Evolutionary conservation across 1,140 invertebrate species (phyloP).

Genomic region (Apis florea): DNA sequence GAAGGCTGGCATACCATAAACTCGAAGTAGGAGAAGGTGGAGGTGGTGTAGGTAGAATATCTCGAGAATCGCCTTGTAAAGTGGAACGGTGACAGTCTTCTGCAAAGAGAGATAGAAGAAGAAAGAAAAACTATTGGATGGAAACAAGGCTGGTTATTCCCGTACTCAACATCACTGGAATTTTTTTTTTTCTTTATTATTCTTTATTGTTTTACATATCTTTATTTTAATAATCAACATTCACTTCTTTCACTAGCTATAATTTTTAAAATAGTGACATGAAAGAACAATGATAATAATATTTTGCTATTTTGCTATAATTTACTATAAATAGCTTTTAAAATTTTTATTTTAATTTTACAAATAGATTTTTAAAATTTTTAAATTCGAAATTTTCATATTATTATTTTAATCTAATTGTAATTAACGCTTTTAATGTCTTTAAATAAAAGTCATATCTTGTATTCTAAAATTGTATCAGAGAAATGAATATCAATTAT

Average conservation of each 20-base stretch:
- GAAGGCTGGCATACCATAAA: slow-evolving; percentile 61
- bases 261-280: background rate
- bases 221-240: too few relatives aligned
- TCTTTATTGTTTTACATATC: too few relatives aligned
- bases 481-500: slow-evolving; percentile 18
- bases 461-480: background rate
- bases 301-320: too few relatives aligned
- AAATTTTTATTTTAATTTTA: background rate
- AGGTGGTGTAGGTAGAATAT: slow-evolving; percentile 67
- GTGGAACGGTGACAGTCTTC: slow-evolving; percentile 69
- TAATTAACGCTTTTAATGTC: background rate
- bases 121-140: slow-evolving; percentile 32
- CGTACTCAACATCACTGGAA: slow-evolving; percentile 52
- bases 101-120: slow-evolving; percentile 39
- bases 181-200: slow-evolving; percentile 16
- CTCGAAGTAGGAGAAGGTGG: slow-evolving; percentile 46
- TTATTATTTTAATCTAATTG: background rate
- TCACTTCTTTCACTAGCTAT: background rate
- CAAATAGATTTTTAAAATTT: background rate
- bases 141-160: slow-evolving; percentile 58
- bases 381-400: background rate
- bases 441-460: background rate
- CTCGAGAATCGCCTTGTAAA: slow-evolving; percentile 69
- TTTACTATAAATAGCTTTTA: too few relatives aligned
- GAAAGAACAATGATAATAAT: too few relatives aligned